A percentile compares a stretch with the other conserved stretches of the same genome.
Evolutionary conservation across 2,888 invertebrate species (phyloP).

Genomic region (Athalia rosae): DNA sequence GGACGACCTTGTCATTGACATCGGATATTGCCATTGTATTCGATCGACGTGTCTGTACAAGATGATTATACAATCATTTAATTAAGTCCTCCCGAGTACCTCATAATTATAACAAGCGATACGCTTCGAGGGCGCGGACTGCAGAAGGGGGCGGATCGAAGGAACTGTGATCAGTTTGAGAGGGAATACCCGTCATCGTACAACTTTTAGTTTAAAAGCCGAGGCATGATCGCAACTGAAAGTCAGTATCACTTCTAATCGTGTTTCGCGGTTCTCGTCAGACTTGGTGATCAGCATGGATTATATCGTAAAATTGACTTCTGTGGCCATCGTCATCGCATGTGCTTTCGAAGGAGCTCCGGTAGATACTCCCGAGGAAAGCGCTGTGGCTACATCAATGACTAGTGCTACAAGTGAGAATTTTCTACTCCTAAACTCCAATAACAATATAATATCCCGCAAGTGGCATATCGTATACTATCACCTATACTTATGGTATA

Average conservation of each 20-base stretch:
- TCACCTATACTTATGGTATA: no score
- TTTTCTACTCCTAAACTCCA: no score
- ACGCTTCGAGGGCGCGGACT: not conserved
- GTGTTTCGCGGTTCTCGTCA: slow-evolving; percentile 32
- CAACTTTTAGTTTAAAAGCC: slow-evolving; percentile 63
- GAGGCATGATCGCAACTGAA: slow-evolving; percentile 50
- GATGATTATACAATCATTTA: not conserved
- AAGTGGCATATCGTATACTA: no score
- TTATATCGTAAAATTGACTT: not conserved
- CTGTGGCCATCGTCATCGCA: not conserved
- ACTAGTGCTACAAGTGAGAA: no score
- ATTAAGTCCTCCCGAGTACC: not conserved
- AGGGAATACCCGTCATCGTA: slow-evolving; percentile 62
- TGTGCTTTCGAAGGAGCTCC: no score
- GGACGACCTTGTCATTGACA: no score
- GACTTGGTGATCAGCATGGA: slow-evolving; percentile 13
- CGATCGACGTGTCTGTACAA: not conserved
- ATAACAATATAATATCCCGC: no score
- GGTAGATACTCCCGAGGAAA: no score
- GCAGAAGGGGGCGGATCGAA: slow-evolving; percentile 53
- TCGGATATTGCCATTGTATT: no score
- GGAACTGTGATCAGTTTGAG: slow-evolving; percentile 54
- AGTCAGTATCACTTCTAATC: slow-evolving; percentile 56
- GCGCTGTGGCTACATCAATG: no score
- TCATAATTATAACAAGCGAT: not conserved